phyloP scores from a whole-genome alignment of 2,888 invertebrate genomes.

The Capitulum mitella region DNA sequence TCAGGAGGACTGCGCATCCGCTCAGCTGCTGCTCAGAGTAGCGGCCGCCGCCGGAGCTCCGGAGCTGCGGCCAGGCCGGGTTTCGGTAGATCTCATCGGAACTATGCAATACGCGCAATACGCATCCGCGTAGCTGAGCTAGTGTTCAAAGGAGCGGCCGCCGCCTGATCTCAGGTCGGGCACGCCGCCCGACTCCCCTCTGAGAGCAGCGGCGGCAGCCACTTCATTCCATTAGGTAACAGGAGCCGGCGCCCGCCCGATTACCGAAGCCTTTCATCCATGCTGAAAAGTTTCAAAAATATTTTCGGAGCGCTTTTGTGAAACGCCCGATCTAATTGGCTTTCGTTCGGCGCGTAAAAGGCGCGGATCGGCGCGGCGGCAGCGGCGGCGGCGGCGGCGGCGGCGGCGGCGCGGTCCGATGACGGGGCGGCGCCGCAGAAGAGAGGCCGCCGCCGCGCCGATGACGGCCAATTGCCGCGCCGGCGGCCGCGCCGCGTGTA shows the following conservation, averaged over 20 bases:
- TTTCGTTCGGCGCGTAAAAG: slow-evolving; percentile 13
- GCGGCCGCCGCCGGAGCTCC: no score
- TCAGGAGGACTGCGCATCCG: no score
- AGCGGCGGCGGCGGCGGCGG: neutral
- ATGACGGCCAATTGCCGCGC: slow-evolving; percentile 2
- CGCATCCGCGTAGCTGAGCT: neutral
- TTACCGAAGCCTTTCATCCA: neutral
- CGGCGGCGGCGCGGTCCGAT: neutral
- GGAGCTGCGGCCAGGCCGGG: no score
- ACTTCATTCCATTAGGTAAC: neutral
- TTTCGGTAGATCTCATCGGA: no score
- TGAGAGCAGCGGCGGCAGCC: neutral
- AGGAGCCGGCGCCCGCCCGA: neutral
- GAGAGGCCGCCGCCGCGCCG: neutral
- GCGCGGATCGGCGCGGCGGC: neutral
- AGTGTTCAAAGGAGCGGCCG: neutral
- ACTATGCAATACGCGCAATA: no score
- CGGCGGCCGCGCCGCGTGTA: neutral
- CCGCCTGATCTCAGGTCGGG: neutral
- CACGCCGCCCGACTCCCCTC: neutral
- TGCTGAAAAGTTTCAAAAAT: slow-evolving; percentile 5
- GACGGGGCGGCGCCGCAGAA: neutral
- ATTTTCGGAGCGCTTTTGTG: slow-evolving; percentile 15
- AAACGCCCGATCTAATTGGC: neutral
- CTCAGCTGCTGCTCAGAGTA: no score